Base-by-base conservation (phyloP, 2,797 vertebrate genomes). In the Aldrovandia affinis region DNA sequence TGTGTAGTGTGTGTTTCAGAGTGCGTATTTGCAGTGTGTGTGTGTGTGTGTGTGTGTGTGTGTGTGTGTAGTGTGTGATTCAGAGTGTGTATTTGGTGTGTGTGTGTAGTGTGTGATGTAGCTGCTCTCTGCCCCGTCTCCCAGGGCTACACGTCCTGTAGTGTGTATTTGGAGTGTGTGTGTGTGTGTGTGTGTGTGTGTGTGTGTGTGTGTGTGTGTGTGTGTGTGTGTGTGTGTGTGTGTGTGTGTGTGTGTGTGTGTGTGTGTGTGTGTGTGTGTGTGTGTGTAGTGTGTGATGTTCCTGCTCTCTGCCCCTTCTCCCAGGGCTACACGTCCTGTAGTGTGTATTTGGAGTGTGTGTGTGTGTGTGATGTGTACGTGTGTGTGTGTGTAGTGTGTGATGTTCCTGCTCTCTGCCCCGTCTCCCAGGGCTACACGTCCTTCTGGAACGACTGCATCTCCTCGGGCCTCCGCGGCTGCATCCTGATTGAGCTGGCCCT, bases 391-490 rank as follows among this genome's bases (percentile, higher is more conserved):
- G n/a, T n/a, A n/a, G n/a, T n/a, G n/a, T n/a, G 42, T 7, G n/a
- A 3, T 79, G 18, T 47, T 14, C 36, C 20, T 44, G 8, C 36
- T 33, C 12, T 55, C 39, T 70, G 30, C 33, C 2, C 39, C 8
- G 80, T 15, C 20, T 22, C 59, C 3, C 86, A 97, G 96, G 96
- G 96, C 83, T 97, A 97, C 86, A 96, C 96, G 0, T 97, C 96
- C 20, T 97, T 97, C 93, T 97, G 96, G 96, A 97, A 97, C 0
- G 96, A 97, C 92, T 96, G 96, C 92, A 96, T 97, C 92, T 97
- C 96, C 0, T 95, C 96, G 0, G 96, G 96, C 0, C 90, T 97
- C 52, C 93, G 96, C 0, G 94, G 95, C 0, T 95, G 95, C 80
- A 95, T 97, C 86, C 92, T 97, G 33, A 94, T 97, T 5, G 96